A percentile compares a stretch with the other conserved stretches of the same genome.
phyloP scores from a whole-genome alignment of 2,797 vertebrate species.

The Falco naumanni region DNA sequence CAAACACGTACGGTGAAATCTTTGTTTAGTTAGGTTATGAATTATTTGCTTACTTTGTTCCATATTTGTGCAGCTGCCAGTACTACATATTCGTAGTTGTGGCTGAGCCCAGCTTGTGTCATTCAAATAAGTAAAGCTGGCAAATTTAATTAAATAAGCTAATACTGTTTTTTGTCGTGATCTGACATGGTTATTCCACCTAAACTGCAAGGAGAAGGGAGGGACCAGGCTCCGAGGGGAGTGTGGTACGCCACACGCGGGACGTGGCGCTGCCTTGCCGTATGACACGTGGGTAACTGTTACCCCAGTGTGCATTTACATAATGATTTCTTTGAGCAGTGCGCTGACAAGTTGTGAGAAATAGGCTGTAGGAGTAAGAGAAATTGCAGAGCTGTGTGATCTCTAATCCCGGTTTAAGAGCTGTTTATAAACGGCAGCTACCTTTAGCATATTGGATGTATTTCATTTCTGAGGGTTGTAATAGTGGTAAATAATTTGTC shows the following conservation, averaged over 20 bases:
- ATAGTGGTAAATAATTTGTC: background rate
- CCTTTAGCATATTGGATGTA: background rate
- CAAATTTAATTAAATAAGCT: background rate
- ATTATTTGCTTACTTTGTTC: background rate
- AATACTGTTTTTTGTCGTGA: background rate
- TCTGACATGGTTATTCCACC: background rate
- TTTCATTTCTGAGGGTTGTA: background rate
- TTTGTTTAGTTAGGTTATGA: background rate
- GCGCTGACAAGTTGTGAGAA: background rate
- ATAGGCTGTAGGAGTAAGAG: background rate
- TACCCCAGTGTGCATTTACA: background rate
- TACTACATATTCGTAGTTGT: rapidly evolving
- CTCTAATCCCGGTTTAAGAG: background rate
- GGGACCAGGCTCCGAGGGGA: background rate
- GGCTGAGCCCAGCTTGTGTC: background rate
- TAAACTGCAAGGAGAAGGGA: background rate
- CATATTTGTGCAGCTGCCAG: background rate
- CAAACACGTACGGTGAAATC: background rate
- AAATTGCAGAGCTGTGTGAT: background rate
- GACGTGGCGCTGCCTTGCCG: no score
- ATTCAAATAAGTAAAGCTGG: background rate
- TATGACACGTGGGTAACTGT: background rate
- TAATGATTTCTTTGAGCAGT: background rate
- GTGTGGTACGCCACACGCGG: no score
- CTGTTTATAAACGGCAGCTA: background rate